phyloP scores from a whole-genome alignment of 2,888 invertebrate genomes.

The Sialis fuliginosa region DNA sequence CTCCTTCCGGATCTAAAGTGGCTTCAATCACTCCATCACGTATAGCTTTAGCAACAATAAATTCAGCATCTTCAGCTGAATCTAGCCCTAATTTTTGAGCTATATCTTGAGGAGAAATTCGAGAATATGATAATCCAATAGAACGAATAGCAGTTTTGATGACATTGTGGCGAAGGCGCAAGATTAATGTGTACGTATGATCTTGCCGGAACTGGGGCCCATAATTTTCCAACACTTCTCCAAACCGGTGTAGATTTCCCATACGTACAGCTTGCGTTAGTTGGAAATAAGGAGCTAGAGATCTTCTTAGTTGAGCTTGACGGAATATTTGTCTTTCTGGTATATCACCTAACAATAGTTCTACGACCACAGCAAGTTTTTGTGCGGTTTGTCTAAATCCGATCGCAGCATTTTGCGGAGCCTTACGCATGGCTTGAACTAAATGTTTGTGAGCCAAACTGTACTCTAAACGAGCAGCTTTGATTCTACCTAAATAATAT shows the following conservation, averaged over 20 bases:
- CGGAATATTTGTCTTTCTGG: slow-evolving; percentile 93
- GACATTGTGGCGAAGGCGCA: slow-evolving; percentile 93
- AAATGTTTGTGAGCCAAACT: slow-evolving; percentile 94
- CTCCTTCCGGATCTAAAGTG: slow-evolving; percentile 84
- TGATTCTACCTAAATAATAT: slow-evolving; percentile 93
- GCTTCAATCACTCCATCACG: slow-evolving; percentile 98
- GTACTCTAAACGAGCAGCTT: slow-evolving; percentile 95
- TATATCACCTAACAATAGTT: slow-evolving; percentile 88
- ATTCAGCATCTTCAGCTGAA: slow-evolving; percentile 95
- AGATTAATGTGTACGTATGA: slow-evolving; percentile 89
- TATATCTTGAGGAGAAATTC: slow-evolving; percentile 89
- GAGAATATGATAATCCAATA: slow-evolving; percentile 90
- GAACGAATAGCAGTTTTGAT: slow-evolving; percentile 96
- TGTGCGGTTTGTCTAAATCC: slow-evolving; percentile 97
- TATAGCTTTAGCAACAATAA: slow-evolving; percentile 95
- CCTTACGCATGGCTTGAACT: slow-evolving; percentile 86
- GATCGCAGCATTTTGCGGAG: slow-evolving; percentile 94
- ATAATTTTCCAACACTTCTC: slow-evolving; percentile 80
- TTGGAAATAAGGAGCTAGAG: slow-evolving; percentile 90
- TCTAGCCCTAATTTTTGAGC: slow-evolving; percentile 86
- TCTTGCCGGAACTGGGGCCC: slow-evolving; percentile 84
- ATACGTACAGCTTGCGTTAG: slow-evolving; percentile 92
- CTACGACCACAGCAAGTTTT: slow-evolving; percentile 87
- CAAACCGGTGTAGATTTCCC: slow-evolving; percentile 87
- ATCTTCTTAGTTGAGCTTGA: slow-evolving; percentile 72